A percentile compares a stretch with the other conserved stretches of the same genome.
phyloP scores from a whole-genome alignment of 2,113 vertebrate genomes.

The Periophthalmus modestus region DNA sequence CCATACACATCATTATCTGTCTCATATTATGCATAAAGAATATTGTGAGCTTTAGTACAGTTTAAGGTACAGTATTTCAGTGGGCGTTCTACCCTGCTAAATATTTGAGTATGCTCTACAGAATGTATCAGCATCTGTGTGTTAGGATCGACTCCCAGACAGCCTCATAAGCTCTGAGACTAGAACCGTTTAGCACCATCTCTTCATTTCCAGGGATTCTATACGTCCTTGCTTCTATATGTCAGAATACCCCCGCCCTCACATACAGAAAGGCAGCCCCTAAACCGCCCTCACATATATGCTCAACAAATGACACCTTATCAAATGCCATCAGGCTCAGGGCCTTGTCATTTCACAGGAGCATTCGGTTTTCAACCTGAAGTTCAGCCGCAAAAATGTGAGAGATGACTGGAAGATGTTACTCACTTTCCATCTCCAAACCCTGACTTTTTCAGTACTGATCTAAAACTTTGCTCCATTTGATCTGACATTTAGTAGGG shows the following conservation, averaged over 20 bases:
- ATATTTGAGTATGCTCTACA: background rate
- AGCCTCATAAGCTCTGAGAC: background rate
- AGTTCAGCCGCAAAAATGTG: constrained; percentile 1
- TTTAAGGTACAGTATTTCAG: background rate
- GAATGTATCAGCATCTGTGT: constrained; percentile 2
- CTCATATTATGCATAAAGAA: background rate
- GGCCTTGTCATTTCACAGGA: background rate
- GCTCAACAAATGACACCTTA: constrained; percentile 8
- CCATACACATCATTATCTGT: background rate
- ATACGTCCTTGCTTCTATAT: constrained; percentile 1
- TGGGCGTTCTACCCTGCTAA: background rate
- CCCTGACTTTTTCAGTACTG: background rate
- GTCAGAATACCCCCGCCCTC: background rate
- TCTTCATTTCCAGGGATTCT: constrained; percentile 4
- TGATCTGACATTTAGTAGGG: background rate
- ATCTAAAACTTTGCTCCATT: background rate
- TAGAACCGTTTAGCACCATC: background rate
- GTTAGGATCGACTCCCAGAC: background rate
- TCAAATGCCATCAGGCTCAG: background rate
- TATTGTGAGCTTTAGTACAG: background rate
- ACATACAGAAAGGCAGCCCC: background rate
- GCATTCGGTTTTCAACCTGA: background rate
- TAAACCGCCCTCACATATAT: background rate
- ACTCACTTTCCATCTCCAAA: background rate
- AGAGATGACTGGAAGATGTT: background rate